Conservation (phyloP, 2,888 invertebrate genomes). For the Harpalus rufipes region DNA sequence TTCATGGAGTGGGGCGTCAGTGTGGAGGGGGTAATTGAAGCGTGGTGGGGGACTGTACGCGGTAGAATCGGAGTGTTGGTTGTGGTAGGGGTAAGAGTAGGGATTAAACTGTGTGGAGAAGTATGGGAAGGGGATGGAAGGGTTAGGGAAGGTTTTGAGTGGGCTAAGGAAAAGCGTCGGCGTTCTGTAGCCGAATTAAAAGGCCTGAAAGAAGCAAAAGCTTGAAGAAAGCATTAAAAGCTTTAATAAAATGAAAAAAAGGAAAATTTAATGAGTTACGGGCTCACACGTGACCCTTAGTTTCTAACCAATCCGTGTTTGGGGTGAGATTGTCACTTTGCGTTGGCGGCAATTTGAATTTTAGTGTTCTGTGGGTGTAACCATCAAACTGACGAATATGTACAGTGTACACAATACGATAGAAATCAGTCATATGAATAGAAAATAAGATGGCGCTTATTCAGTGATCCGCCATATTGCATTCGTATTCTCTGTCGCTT, state of each 20-base stretch:
- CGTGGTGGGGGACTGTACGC: not conserved
- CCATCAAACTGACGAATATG: too few species aligned
- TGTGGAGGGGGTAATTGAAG: constrained; percentile 5
- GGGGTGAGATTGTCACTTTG: too few species aligned
- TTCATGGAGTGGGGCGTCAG: not conserved
- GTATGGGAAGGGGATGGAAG: constrained; percentile 15
- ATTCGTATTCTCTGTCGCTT: too few species aligned
- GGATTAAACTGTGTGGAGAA: constrained; percentile 3
- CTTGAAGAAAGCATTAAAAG: not conserved
- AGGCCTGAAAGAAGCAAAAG: constrained; percentile 52
- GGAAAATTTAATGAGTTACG: too few species aligned
- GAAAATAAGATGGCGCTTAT: too few species aligned
- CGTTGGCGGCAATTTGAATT: too few species aligned
- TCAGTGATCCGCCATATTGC: too few species aligned
- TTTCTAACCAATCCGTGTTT: too few species aligned
- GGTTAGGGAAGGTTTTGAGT: not conserved
- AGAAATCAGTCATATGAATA: too few species aligned
- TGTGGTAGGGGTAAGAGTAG: not conserved
- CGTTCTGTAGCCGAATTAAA: constrained; percentile 62
- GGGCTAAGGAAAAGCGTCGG: constrained; percentile 47
- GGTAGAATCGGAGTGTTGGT: not conserved
- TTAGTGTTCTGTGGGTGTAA: too few species aligned
- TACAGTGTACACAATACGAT: too few species aligned
- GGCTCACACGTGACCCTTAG: too few species aligned
- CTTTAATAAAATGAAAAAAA: not conserved